Base-by-base conservation (phyloP, 2,888 invertebrate species). In the Drosophila kambysellisi region DNA sequence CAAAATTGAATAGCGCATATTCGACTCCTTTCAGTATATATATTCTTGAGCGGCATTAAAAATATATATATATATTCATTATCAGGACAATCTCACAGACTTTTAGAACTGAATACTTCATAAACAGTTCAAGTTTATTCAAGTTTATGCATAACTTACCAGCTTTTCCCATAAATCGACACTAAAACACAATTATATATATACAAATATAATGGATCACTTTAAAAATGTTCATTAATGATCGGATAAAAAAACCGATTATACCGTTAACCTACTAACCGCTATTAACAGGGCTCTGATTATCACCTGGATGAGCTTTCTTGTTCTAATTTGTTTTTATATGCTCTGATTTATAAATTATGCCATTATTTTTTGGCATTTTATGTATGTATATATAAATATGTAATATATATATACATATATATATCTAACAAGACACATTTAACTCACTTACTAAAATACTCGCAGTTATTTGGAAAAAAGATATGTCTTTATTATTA, bases 401-500 rank as follows among this genome's bases (percentile, higher is more conserved):
- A 9, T n/a, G 9, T n/a, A n/a, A 0, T 39, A 11, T 43, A 20
- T 20, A 5, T 15, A 35, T 0, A 15, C 0, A 35, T 35, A 35
- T 15, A 0, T 35, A 35, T 12, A 12, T 35, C 5, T 35, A 39
- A 39, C 17, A 4, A 41, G 9, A 37, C 17, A 37, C 4, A 41
- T 20, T 20, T 20, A 20, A 20, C 20, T 58, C 30, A 2, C 25
- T 25, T 4, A 15, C 7, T n/a, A 15, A 48, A 53, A 35, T 59
- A n/a, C 12, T 52, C 29, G 4, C 25, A 59, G 7, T 48, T 73
- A 35, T 37, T 57, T 35, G 20, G 12, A 11, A 37, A 53, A 54
- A 25, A 65, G 29, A 64, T 30, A 51, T 30, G 20, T 72, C 32
- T 56, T 64, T 61, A 78, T 68, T 51, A 74, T 74, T 78, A 83